A percentile compares a stretch with the other conserved stretches of the same genome.
Conservation (phyloP, 2,888 invertebrate genomes). For the Coelogynopora nodosa region DNA sequence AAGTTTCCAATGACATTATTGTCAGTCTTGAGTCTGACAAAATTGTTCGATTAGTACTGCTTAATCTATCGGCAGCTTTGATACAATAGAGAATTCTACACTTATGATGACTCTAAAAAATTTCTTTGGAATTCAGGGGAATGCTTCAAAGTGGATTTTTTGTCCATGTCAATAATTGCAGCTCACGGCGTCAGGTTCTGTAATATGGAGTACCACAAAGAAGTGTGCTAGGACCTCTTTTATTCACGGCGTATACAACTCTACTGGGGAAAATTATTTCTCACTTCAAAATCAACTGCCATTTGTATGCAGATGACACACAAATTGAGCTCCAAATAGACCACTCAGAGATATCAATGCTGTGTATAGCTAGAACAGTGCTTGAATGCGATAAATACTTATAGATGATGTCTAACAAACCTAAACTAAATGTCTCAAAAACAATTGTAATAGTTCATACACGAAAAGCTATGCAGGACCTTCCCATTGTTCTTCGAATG, state of each 20-base stretch:
- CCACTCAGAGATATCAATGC: not conserved
- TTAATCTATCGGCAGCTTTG: not conserved
- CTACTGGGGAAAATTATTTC: not conserved
- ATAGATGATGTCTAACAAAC: not conserved
- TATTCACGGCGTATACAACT: not conserved
- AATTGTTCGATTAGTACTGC: not conserved
- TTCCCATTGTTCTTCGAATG: conserved; percentile 24
- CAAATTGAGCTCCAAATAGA: not conserved
- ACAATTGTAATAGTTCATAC: not conserved
- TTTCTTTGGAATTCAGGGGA: not conserved
- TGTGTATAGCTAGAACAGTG: not conserved
- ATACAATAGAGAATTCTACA: not conserved
- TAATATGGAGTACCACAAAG: not conserved
- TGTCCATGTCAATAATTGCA: conserved; percentile 25
- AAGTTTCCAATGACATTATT: not conserved
- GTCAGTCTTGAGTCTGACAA: not conserved
- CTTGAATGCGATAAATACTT: not conserved
- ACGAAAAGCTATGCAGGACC: not conserved
- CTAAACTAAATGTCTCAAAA: not conserved
- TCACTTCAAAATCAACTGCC: not conserved
- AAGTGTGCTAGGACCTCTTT: not conserved
- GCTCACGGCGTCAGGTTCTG: not conserved
- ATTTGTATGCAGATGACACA: not conserved
- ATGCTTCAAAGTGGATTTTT: conserved; percentile 10
- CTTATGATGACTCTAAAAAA: not conserved